These are phyloP conservation scores for Pionites leucogaster DNA, from an alignment of 2,113 vertebrate species.

Conservation along the genomic window DNA sequence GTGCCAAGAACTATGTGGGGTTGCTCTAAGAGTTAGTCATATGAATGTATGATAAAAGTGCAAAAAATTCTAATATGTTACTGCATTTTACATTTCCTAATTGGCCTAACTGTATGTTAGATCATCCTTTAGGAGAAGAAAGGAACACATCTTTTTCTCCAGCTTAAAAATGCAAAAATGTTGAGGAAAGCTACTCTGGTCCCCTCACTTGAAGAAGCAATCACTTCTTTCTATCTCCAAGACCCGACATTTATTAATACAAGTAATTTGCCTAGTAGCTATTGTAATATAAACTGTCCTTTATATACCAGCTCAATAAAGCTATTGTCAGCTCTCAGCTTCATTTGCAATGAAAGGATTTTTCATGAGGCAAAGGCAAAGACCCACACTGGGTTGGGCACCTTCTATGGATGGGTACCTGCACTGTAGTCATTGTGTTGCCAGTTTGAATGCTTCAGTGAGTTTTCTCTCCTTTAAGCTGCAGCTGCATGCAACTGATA, in stretches of 20 bases:
- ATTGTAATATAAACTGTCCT: not conserved
- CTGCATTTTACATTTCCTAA: not conserved
- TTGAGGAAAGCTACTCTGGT: not conserved
- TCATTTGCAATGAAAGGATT: not conserved
- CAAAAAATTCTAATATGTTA: not conserved
- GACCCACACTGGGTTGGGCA: not conserved
- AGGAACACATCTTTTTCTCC: not conserved
- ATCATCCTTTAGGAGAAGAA: not conserved
- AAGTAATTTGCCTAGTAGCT: not conserved
- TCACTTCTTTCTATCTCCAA: not conserved
- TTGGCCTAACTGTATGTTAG: not conserved
- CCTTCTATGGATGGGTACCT: not conserved
- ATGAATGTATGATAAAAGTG: not conserved
- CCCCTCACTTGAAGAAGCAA: not conserved
- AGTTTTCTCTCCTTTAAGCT: not conserved
- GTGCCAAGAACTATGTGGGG: not conserved
- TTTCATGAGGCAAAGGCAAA: not conserved
- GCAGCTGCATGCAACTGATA: conserved; percentile 10
- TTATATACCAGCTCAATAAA: not conserved
- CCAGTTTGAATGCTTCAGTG: not conserved
- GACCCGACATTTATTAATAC: not conserved
- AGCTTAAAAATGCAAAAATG: not conserved
- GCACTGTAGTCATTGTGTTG: accelerated
- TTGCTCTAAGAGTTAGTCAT: not conserved
- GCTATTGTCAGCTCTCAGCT: not conserved